Evolutionary conservation across 2,113 vertebrate species (phyloP).

Genomic region (Pituophis catenifer): DNA sequence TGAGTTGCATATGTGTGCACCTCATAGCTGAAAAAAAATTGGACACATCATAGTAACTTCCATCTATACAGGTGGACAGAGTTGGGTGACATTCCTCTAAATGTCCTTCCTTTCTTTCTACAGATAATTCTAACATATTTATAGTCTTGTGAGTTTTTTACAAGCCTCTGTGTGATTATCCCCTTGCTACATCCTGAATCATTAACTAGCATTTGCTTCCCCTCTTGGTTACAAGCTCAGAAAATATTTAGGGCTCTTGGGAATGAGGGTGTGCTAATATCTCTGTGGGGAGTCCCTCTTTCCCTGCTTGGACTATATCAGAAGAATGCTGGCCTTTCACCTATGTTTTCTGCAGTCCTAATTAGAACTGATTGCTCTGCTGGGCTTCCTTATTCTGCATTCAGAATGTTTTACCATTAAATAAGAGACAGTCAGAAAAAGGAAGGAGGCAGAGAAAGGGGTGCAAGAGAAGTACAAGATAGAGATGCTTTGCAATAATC

Average conservation of each 20-base stretch:
- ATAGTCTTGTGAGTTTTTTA: not conserved
- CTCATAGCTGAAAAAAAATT: not conserved
- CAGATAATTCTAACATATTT: not conserved
- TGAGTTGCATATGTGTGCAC: not conserved
- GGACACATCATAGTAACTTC: not conserved
- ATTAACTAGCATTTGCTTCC: not conserved
- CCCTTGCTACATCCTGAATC: not conserved
- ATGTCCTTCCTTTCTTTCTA: not conserved
- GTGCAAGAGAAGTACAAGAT: not conserved
- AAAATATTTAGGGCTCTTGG: not conserved
- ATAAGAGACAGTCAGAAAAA: slow-evolving; percentile 3
- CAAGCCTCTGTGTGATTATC: not conserved
- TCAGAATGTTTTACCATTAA: slow-evolving; percentile 22
- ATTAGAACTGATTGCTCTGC: slow-evolving; percentile 35
- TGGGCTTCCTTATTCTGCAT: slow-evolving; percentile 14
- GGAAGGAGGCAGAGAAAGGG: not conserved
- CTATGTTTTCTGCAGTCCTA: slow-evolving; percentile 39
- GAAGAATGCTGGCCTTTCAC: slow-evolving; percentile 30
- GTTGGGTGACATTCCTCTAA: not conserved
- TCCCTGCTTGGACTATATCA: slow-evolving; percentile 7
- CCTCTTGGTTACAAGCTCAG: not conserved
- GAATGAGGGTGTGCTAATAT: slow-evolving; percentile 4
- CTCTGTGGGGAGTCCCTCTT: not conserved
- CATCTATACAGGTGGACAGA: not conserved
- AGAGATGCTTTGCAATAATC: not conserved